Evolutionary conservation across 2,113 vertebrate genomes (phyloP).

Genomic region (Serinus canaria): DNA sequence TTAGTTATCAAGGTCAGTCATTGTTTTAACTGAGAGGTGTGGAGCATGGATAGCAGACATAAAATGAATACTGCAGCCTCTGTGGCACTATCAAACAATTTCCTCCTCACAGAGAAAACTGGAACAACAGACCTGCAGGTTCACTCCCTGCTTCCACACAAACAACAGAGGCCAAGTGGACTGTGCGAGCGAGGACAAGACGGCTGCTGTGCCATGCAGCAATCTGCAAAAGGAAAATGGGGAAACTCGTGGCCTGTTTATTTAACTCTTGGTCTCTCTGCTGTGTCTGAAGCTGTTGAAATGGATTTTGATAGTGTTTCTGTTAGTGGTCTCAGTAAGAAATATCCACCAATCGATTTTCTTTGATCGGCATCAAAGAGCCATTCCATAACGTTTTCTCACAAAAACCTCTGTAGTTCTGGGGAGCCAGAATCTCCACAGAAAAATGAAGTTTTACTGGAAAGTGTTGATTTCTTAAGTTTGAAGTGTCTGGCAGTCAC

Average conservation of each 20-base stretch:
- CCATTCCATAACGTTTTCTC: neutral
- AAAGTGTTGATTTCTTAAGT: neutral
- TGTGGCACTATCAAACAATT: neutral
- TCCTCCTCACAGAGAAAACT: neutral
- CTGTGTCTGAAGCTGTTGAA: neutral
- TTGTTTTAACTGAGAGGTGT: neutral
- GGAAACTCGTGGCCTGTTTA: neutral
- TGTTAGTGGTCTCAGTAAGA: neutral
- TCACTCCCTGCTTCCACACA: neutral
- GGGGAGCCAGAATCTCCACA: neutral
- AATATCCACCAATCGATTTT: fast-evolving
- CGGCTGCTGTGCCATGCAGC: neutral
- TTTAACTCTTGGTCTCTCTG: neutral
- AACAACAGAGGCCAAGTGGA: neutral
- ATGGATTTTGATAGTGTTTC: neutral
- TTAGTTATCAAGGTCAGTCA: neutral
- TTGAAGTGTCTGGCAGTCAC: neutral
- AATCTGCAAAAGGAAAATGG: neutral
- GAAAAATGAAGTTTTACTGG: neutral
- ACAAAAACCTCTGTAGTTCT: neutral
- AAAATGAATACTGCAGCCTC: neutral
- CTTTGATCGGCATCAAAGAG: neutral
- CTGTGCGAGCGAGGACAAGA: neutral
- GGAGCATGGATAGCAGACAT: neutral
- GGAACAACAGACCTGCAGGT: neutral